Base-by-base conservation (phyloP, 2,888 invertebrate species). In the Stramonita haemastoma region DNA sequence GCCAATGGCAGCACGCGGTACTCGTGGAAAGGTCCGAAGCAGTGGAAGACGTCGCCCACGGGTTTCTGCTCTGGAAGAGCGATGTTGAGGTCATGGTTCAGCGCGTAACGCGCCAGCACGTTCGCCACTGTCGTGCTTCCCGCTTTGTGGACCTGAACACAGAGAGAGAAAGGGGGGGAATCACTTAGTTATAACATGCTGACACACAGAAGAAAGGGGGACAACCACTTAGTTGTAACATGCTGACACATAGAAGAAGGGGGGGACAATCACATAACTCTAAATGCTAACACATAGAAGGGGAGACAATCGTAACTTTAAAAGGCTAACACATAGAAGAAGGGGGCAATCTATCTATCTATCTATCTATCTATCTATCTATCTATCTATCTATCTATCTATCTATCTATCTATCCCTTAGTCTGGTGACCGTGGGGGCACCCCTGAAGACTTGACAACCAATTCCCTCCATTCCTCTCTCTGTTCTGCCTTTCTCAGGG, bases 91-190 rank as follows among this genome's bases (percentile, higher is more conserved):
- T 91, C 89, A 26, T 91, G 90, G 19, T 56, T 26, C 13, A 91
- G 79, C 22, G 92, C 94, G 91, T 91, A 94, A 13, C 93, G 89
- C 46, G 92, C 92, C 19, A 94, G 89, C 36, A 94, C 92, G 79
- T 93, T 94, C 11, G 92, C 90, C 8, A 94, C 85, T 2, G 94
- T 93, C 13, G 93, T 92, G 77, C 94, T 92, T 22, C 93, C 94
- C 15, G 93, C 91, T 89, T 94, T 94, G 91, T 94, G 94, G 13
- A 93, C 92, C 91, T 94, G 92, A 46, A 46, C 46, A 46, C 46
- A 46, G 2, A 46, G 8, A 46, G n/a, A 46, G 46, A 46, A 46
- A 8, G 46, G 46, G 46, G 46, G 46, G 8, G 4, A 46, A 46
- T 46, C 46, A 46, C 46, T 8, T 46, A 46, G 8, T 8, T 46